A percentile compares a stretch with the other conserved stretches of the same genome.
Evolutionary conservation across 2,797 vertebrate genomes (phyloP).

Genomic region (Gallinago nigripennis): DNA sequence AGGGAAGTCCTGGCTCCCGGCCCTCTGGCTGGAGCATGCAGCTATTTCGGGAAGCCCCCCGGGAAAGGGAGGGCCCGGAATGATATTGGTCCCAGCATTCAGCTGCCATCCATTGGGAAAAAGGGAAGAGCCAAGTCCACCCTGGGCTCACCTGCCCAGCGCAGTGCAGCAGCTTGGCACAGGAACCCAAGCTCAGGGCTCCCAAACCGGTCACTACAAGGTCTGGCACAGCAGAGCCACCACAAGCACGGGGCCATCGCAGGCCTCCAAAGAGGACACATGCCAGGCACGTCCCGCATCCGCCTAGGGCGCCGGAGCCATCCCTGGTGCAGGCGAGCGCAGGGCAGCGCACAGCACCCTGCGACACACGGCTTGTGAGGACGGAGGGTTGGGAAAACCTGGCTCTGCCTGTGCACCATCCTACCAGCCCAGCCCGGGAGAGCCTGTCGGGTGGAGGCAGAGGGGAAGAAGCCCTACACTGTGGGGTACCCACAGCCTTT

Average conservation of each 20-base stretch:
- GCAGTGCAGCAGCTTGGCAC: background rate
- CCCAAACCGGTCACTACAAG: rapidly evolving
- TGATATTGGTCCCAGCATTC: background rate
- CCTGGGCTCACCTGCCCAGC: background rate
- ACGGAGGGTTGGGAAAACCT: background rate
- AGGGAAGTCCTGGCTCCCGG: slow-evolving; percentile 48
- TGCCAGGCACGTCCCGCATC: background rate
- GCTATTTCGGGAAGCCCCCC: slow-evolving; percentile 66
- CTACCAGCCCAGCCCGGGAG: background rate
- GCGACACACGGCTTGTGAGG: rapidly evolving
- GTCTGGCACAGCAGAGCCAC: background rate
- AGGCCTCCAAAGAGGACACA: background rate
- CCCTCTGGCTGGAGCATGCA: slow-evolving; percentile 46
- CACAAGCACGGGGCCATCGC: rapidly evolving
- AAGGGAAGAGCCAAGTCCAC: background rate
- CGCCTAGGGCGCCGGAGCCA: background rate
- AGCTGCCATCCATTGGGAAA: background rate
- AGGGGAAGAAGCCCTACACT: background rate
- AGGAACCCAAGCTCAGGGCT: background rate
- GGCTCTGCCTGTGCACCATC: background rate
- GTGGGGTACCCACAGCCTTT: background rate
- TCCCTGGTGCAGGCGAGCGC: rapidly evolving
- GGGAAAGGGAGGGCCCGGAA: slow-evolving; percentile 4
- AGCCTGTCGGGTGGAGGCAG: rapidly evolving
- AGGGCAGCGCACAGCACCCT: background rate